Percentiles rank a stretch among this genome's conserved stretches.
phyloP scores from a whole-genome alignment of 2,113 vertebrate genomes.

The Lagopus muta region DNA sequence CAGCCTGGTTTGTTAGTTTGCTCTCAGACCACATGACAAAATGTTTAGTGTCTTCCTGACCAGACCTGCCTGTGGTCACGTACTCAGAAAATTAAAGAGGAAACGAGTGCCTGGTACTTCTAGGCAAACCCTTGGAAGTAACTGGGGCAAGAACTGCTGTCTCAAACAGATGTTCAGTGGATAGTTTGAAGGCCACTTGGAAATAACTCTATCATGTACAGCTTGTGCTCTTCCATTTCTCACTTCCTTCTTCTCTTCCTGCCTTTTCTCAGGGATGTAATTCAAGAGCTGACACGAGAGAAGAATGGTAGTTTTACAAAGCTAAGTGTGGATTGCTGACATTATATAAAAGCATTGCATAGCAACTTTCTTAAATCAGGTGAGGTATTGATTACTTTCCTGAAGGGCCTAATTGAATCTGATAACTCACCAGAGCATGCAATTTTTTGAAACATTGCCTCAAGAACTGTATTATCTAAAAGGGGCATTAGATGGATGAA shows the following conservation, averaged over 20 bases:
- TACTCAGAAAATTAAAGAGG: not conserved
- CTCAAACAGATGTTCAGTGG: not conserved
- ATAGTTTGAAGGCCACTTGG: not conserved
- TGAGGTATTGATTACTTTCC: not conserved
- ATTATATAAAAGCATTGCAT: not conserved
- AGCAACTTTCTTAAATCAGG: conserved; percentile 40
- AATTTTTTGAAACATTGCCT: conserved; percentile 22
- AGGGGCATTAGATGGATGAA: not conserved
- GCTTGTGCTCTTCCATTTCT: not conserved
- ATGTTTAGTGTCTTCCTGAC: fast-evolving
- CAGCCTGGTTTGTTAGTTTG: not conserved
- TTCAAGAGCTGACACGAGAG: not conserved
- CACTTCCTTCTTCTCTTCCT: not conserved
- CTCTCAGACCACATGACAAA: not conserved
- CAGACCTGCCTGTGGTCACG: not conserved
- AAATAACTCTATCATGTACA: not conserved
- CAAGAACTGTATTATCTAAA: conserved; percentile 3
- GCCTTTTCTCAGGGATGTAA: not conserved
- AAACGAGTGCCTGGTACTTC: not conserved
- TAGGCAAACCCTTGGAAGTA: fast-evolving
- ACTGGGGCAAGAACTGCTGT: not conserved
- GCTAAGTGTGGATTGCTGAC: not conserved
- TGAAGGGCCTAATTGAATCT: conserved; percentile 48
- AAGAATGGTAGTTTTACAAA: not conserved
- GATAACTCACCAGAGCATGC: conserved; percentile 27